Evolutionary conservation across 2,113 vertebrate genomes (phyloP).

Genomic region (Pseudorhombus dupliciocellatus): DNA sequence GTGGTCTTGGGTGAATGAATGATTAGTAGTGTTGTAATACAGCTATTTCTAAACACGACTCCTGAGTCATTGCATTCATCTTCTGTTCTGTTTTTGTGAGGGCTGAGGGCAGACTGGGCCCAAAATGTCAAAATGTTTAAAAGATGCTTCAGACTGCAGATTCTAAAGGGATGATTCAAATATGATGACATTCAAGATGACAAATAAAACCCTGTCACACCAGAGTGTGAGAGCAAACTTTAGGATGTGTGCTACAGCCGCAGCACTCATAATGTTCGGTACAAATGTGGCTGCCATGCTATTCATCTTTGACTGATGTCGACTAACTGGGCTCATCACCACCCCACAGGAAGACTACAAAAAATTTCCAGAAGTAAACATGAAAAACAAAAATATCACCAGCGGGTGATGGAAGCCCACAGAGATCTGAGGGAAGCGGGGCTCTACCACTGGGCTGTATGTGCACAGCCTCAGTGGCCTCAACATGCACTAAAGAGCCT

Average conservation of each 20-base stretch:
- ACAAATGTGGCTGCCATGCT: not conserved
- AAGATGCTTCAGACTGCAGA: not conserved
- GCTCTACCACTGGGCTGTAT: constrained; percentile 10
- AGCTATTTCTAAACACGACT: not conserved
- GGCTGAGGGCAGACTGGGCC: not conserved
- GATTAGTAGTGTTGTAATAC: too few relatives aligned
- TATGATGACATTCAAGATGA: too few relatives aligned
- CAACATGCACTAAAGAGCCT: constrained; percentile 23
- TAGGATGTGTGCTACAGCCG: too few relatives aligned
- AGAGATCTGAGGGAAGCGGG: constrained; percentile 32
- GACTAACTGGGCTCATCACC: not conserved
- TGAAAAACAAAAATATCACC: not conserved
- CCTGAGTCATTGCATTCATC: not conserved
- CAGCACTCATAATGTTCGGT: too few relatives aligned
- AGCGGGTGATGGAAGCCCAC: constrained; percentile 22
- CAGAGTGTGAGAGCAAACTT: too few relatives aligned
- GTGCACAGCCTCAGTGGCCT: constrained; percentile 7
- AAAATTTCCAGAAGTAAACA: not conserved
- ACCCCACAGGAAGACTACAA: not conserved
- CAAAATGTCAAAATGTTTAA: not conserved
- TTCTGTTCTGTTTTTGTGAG: not conserved
- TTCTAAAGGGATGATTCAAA: not conserved
- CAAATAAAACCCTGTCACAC: too few relatives aligned
- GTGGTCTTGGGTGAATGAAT: too few relatives aligned
- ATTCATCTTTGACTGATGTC: not conserved